Evolutionary conservation across 2,113 vertebrate species (phyloP), one percentile per base, ranked within the genome.

Genomic region (Oophaga pumilio): DNA sequence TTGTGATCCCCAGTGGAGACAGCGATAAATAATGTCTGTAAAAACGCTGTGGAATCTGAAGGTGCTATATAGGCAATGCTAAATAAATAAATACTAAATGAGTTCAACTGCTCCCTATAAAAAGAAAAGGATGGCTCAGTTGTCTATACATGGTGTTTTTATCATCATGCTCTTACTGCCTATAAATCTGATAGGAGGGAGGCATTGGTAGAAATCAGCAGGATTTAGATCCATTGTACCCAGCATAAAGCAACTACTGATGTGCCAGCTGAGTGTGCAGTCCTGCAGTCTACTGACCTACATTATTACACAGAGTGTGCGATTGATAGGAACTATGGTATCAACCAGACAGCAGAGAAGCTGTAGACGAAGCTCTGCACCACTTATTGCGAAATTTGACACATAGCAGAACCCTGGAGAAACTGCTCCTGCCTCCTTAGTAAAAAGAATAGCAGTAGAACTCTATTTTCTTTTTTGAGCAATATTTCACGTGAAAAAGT

Each of bases 231-330:
- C 50, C n/a, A 50, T 43, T 52, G 43, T n/a, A 6, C 18, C 49
- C 15, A 24, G 28, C 50, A 77, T 77, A 77, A 24, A 56, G 50
- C 22, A 49, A 49, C 14, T 43, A 43, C 6, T 43, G 33, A 18
- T 20, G 28, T 43, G 0, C 17, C 71, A 26, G 17, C 69, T 73
- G 33, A 49, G 7, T 20, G 69, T 73, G 33, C 69, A 74, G 71
- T 20, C 33, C 71, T 74, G 71, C 33, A 49, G 43, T 74, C 71
- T 74, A 50, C 71, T 74, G 71, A 74, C 71, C 71, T 74, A 74
- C 71, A 74, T 74, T 74, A 28, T 12, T 50, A 1, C 4, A 11
- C 71, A 50, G 33, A 8, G 18, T 74, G 69, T 71, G 69, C 20
- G 71, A 50, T 50, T 74, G 71, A 74, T 74, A 50, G 2, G 12